A percentile compares a stretch with the other conserved stretches of the same genome.
These are phyloP conservation scores for Eupithecia subfuscata DNA, from an alignment of 2,888 invertebrate genomes.

Conservation along the genomic window DNA sequence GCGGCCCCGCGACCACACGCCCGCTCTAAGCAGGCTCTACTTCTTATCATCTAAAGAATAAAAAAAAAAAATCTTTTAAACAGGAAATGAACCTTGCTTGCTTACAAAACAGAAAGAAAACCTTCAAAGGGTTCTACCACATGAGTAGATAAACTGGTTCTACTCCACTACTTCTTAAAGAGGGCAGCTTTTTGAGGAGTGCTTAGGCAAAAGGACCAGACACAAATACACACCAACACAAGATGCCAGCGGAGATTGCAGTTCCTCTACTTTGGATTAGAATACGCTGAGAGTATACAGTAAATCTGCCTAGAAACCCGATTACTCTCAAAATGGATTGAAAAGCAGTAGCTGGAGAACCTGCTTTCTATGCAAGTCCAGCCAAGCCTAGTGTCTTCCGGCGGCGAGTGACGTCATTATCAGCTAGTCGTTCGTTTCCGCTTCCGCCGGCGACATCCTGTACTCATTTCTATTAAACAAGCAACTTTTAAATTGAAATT, in stretches of 20 bases:
- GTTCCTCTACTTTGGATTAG: not conserved
- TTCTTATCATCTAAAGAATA: not conserved
- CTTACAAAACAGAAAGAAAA: not conserved
- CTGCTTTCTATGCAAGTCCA: constrained; percentile 1
- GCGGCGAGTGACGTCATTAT: constrained; percentile 45
- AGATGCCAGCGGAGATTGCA: not conserved
- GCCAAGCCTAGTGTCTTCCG: constrained; percentile 32
- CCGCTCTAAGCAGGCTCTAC: not conserved
- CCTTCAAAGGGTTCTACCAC: too few relatives aligned
- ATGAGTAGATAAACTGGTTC: too few relatives aligned
- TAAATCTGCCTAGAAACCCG: not conserved
- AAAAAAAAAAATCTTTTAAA: too few relatives aligned
- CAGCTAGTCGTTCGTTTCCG: constrained; percentile 43
- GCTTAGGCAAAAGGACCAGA: not conserved
- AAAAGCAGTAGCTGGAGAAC: not conserved
- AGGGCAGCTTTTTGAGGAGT: not conserved
- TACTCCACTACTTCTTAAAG: not conserved
- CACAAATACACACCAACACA: not conserved
- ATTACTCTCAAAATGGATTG: not conserved
- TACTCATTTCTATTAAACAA: constrained; percentile 35
- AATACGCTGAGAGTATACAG: not conserved
- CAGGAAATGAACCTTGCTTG: not conserved
- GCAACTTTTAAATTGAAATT: constrained; percentile 20
- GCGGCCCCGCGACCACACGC: not conserved
- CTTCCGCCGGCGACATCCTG: constrained; percentile 39